Base-by-base conservation (phyloP, 2,888 invertebrate species). In the Diploptera punctata region DNA sequence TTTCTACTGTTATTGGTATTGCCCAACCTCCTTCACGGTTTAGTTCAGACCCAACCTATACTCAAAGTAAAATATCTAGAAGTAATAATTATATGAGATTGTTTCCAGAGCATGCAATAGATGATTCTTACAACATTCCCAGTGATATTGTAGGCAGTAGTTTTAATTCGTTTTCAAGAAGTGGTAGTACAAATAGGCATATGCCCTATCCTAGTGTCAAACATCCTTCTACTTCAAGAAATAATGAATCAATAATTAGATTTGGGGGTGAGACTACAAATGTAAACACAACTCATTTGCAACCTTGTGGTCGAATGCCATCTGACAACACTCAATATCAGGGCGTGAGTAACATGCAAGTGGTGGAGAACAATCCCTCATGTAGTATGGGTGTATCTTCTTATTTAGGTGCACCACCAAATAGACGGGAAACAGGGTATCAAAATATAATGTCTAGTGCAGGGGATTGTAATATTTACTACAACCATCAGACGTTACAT, bases 21-120 rank as follows among this genome's bases (percentile, higher is more conserved):
- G 68, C 72, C 21, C 72, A 72, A 38, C 61, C 68, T 24, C 68
- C 68, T 21, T 68, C 72, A 47, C 68, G 68, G 16, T 72, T 68
- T 47, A 68, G 68, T 26, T 60, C 72, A 24, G 57, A 72, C 24
- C n/a, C 61, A 49, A 47, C 67, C 7, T 72, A 72, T 38, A 68
- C 67, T 61, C 68, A 68, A 33, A 49, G 68, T 16, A 72, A 72
- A 33, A 49, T 72, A 31, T 62, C 70, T 0, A 19, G 54, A 68
- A 68, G n/a, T 38, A 68, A 7, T 52, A 68, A 68, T 52, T 33
- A 33, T 16, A 54, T 31, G 16, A 38, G 44, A 57, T 29, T 29
- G 16, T 65, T 65, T 18, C 26, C 43, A 9, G 47, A 47, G 18
- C 1, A 16, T 16, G 44, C 21, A 18, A 9, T 47, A 7, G 65